Conservation (phyloP, 2,888 invertebrate genomes). For the Anoncus sp. region DNA sequence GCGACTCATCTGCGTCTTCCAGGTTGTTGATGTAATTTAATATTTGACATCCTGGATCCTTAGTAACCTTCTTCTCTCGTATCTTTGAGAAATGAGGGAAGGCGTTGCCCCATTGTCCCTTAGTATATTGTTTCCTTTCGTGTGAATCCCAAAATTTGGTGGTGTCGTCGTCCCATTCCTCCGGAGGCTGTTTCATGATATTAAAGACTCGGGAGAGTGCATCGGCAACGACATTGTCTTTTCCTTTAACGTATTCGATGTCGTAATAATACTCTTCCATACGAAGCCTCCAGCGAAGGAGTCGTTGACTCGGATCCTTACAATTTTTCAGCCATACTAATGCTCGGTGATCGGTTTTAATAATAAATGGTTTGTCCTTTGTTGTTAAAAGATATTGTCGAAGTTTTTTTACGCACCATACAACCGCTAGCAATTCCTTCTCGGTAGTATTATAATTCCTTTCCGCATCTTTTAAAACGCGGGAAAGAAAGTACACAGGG, state of each 20-base stretch:
- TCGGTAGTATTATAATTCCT: conserved; percentile 4
- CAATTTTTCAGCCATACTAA: conserved; percentile 61
- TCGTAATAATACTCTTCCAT: no score
- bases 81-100: conserved; percentile 21
- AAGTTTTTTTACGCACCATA: no score
- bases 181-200: no score
- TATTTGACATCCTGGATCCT: neutral
- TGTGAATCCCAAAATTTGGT: conserved; percentile 12
- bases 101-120: conserved; percentile 18
- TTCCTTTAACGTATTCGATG: no score
- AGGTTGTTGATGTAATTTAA: conserved; percentile 9
- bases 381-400: neutral
- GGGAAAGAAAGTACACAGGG: no score
- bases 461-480: conserved; percentile 5
- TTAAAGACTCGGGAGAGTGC: conserved; percentile 58
- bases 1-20: neutral
- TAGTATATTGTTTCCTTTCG: conserved; percentile 6
- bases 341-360: no score
- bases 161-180: neutral
- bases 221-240: no score
- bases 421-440: no score
- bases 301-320: no score
- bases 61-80: neutral
- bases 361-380: conserved; percentile 48
- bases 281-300: no score